Base-by-base conservation (phyloP, 2,888 invertebrate genomes). In the Euproctis similis region DNA sequence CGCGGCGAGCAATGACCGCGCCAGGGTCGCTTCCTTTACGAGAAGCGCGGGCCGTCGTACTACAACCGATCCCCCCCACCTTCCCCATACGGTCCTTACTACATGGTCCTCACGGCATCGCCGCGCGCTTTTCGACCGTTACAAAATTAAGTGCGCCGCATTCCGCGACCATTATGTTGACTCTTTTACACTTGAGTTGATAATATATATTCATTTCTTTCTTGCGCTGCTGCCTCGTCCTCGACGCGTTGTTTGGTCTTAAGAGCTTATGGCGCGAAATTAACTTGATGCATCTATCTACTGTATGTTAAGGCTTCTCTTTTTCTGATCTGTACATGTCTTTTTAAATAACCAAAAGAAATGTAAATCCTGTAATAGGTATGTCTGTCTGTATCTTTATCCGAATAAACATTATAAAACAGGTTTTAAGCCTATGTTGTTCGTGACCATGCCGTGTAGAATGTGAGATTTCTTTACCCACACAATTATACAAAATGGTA, bases 1-100 rank as follows among this genome's bases (percentile, higher is more conserved):
- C 81, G 81, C 70, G 71, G 76, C 82, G 82, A 76, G 82, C 82
- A 82, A 78, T 82, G 82, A 82, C 82, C 82, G 80, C 78, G 76
- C 77, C 82, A 82, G 82, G 82, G 82, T 80, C 81, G 81, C 76
- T 80, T 81, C 81, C 81, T 82, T 81, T 81, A 81, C 82, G 75
- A 81, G 81, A 76, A 78, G 69, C 71, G 72, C 78, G 69, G 70
- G 70, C 74, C 77, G 77, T 70, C 76, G 80, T 81, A 80, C 80
- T 80, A 81, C 78, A 73, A 67, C 63, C 71, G 60, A 51, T 46
- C 50, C 57, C 66, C 66, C 66, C 68, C 62, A 56, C 57, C 46
- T 55, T 44, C 63, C 46, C 49, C 53, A 37, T 49, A 51, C 55
- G 47, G 44, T 38, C 64, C 69, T 70, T 78, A 76, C 75, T 76